Evolutionary conservation across 1,140 invertebrate genomes (phyloP), one percentile per base, ranked within the genome.

Genomic region (Lordiphosa stackelbergi): DNA sequence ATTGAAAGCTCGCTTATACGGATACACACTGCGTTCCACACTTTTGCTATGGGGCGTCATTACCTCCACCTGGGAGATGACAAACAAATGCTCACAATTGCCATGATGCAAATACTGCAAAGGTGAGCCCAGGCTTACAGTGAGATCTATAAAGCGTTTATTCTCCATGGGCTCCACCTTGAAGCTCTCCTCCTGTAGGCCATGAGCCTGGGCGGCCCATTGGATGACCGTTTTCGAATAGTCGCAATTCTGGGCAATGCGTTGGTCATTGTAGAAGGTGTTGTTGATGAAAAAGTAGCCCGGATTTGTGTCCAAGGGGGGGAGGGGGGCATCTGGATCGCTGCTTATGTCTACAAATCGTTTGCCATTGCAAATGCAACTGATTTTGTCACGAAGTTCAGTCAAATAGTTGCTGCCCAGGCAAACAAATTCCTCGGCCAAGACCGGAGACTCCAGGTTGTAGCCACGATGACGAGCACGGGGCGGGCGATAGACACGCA

Each of bases 41-140:
- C 51, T 56, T 34, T 53, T 65, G 28, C 13, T 58, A 1, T 28
- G 12, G 0, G 9, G 73, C 48, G 88, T 83, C 16, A 93, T 42
- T 0, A 93, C 86, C 48, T 92, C 92, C 7, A 90, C 89, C 86
- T 96, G 93, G 7, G 91, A 92, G 68, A 97, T 93, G 1, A 93
- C 89, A 72, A 97, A 90, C 1, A 96, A 75, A 88, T 97, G 96
- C 87, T 97, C 95, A 88, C 96, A 97, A 71, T 92, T 91, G n/a
- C 95, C 95, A 87, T 96, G 94, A 88, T 96, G 95, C 28, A 93
- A 89, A 88, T 96, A 97, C 4, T 96, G 90, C 65, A 90, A 87
- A 0, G 95, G 94, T 77, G 92, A 92, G 1, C 95, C 95, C 46
- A 96, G 89, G 52, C 89, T 89, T 2, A 95, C 65, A 1, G 79